phyloP scores from a whole-genome alignment of 2,797 vertebrate genomes.

The Sebastes cheni region DNA sequence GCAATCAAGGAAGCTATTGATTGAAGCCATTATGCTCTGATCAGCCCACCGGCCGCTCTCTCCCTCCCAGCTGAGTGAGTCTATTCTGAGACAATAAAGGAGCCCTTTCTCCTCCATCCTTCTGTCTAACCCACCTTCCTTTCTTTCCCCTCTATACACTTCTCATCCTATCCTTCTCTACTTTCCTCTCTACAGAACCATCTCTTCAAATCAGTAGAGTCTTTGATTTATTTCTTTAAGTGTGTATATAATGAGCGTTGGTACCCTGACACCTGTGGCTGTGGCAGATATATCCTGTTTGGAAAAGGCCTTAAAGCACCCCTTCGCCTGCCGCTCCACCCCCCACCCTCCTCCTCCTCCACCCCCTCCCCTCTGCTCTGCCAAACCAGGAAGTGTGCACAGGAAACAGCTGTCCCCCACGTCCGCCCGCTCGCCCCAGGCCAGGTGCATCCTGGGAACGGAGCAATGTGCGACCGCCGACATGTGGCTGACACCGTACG shows the following conservation, averaged over 20 bases:
- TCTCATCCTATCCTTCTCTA: neutral
- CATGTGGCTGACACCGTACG: slow-evolving; percentile 51
- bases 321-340: neutral
- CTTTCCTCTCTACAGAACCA: neutral
- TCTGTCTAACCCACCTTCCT: neutral
- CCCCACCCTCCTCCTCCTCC: neutral
- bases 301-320: slow-evolving; percentile 58
- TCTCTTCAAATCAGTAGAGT: neutral
- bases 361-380: slow-evolving; percentile 5
- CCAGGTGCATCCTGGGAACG: slow-evolving; percentile 89
- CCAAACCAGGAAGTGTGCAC: slow-evolving; percentile 81
- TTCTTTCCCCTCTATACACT: neutral
- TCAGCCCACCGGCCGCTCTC: slow-evolving; percentile 17
- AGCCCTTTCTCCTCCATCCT: slow-evolving; percentile 13
- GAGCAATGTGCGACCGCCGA: slow-evolving; percentile 66
- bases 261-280: slow-evolving; percentile 72
- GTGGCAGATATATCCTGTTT: slow-evolving; percentile 77
- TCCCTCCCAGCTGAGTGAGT: slow-evolving; percentile 32
- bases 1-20: slow-evolving; percentile 72
- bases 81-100: slow-evolving; percentile 59
- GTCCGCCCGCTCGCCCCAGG: slow-evolving; percentile 69
- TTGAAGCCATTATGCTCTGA: slow-evolving; percentile 53
- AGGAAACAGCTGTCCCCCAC: slow-evolving; percentile 86
- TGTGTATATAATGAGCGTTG: slow-evolving; percentile 6
- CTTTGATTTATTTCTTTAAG: slow-evolving; percentile 5